A percentile compares a stretch with the other conserved stretches of the same genome.
Conservation (phyloP, 2,888 invertebrate species). For the Ashinkailepas kermadecensis region DNA sequence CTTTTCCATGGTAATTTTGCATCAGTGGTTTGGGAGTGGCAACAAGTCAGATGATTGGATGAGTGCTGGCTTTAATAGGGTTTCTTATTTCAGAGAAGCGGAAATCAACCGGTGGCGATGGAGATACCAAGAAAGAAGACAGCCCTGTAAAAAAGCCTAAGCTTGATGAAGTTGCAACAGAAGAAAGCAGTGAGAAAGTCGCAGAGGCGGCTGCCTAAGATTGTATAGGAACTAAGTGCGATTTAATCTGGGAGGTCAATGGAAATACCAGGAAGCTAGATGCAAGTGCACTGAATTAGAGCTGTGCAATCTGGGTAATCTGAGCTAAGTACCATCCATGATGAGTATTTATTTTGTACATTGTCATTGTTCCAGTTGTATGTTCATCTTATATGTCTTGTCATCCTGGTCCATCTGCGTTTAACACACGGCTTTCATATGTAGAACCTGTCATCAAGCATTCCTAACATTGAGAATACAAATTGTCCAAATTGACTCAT, state of each 20-base stretch:
- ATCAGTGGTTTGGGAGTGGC: too few species aligned
- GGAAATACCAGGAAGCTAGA: constrained; percentile 9
- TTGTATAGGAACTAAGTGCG: neutral
- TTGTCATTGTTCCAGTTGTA: constrained; percentile 21
- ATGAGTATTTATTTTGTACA: constrained; percentile 23
- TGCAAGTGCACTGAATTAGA: neutral
- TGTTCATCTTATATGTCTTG: constrained; percentile 15
- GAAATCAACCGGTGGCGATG: constrained; percentile 1
- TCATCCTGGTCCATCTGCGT: constrained; percentile 19
- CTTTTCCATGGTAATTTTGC: too few species aligned
- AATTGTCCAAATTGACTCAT: neutral
- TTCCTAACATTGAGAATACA: constrained; percentile 17
- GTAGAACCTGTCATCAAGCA: constrained; percentile 18
- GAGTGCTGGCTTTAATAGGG: too few species aligned
- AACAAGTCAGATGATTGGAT: too few species aligned
- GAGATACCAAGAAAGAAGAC: constrained; percentile 6
- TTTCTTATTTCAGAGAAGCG: neutral
- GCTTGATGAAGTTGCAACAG: constrained; percentile 7
- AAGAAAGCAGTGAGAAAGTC: constrained; percentile 14
- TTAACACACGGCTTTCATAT: constrained; percentile 12
- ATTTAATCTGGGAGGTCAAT: neutral
- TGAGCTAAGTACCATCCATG: constrained; percentile 18
- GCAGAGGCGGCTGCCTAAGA: constrained; percentile 6
- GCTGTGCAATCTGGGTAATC: constrained; percentile 18
- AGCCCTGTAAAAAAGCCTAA: constrained; percentile 5